Percentiles rank a stretch among this genome's conserved stretches.
Evolutionary conservation across 2,797 vertebrate species (phyloP).

Genomic region (Halcyon chelicuti): DNA sequence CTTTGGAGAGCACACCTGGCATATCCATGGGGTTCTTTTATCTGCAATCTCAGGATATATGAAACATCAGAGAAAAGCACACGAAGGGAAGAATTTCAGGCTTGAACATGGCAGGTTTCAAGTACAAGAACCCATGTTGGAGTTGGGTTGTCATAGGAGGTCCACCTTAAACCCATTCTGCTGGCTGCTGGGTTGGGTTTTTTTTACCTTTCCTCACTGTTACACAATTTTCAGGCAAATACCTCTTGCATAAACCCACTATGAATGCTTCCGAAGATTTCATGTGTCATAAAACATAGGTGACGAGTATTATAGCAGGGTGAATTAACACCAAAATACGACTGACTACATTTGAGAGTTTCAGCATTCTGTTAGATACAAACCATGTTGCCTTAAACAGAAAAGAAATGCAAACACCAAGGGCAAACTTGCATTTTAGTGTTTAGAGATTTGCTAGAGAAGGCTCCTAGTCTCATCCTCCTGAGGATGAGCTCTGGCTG

Average conservation of each 20-base stretch:
- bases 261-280: background rate
- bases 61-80: background rate
- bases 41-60: background rate
- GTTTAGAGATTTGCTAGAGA: background rate
- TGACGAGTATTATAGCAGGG: background rate
- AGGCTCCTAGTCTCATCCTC: background rate
- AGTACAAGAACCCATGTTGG: background rate
- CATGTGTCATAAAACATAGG: background rate
- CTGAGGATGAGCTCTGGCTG: background rate
- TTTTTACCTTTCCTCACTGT: background rate
- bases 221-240: background rate
- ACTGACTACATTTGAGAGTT: background rate
- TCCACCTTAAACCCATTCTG: background rate
- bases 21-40: background rate
- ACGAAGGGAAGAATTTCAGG: background rate
- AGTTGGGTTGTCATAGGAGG: background rate
- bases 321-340: background rate
- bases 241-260: background rate
- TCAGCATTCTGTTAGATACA: background rate
- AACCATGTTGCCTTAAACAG: background rate
- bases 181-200: background rate
- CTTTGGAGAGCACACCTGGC: background rate
- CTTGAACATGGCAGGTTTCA: background rate
- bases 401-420: background rate
- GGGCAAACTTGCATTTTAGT: background rate